Conservation (phyloP, 1,140 invertebrate species). For the Zeugodacus cucurbitae region DNA sequence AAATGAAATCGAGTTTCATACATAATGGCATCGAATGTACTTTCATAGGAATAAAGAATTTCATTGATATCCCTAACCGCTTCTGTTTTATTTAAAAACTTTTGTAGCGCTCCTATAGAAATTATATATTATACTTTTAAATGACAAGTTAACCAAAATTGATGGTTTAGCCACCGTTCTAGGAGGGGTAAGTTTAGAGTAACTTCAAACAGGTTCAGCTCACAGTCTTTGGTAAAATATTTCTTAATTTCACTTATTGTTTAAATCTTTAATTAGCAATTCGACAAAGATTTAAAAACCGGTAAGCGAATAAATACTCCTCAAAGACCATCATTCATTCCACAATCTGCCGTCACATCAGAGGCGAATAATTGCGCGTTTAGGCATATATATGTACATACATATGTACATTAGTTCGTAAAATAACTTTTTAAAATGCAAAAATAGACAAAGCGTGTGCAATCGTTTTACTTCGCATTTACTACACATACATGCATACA, state of each 20-base stretch:
- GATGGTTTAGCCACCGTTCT: too few relatives aligned
- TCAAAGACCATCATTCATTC: neutral
- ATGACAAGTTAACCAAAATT: too few relatives aligned
- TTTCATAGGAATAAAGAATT: too few relatives aligned
- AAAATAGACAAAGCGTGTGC: constrained; percentile 10
- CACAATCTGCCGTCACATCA: neutral
- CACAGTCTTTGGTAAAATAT: neutral
- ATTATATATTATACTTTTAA: too few relatives aligned
- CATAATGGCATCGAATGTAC: too few relatives aligned
- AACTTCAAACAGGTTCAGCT: neutral
- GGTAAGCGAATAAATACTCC: neutral
- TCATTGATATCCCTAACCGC: too few relatives aligned
- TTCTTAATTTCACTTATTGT: neutral
- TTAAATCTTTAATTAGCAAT: neutral
- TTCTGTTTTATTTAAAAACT: too few relatives aligned
- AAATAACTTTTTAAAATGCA: constrained; percentile 5
- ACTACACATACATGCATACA: neutral
- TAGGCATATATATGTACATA: neutral
- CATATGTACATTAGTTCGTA: neutral
- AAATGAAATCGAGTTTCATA: too few relatives aligned
- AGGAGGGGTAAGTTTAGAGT: neutral
- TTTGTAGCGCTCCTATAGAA: too few relatives aligned
- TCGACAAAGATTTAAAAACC: neutral
- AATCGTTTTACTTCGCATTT: constrained; percentile 11
- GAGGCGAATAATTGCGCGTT: neutral